These are phyloP conservation scores for Zoanthus solanderi DNA, from an alignment of 92 coral and sea anemone genomes.

Conservation along the genomic window DNA sequence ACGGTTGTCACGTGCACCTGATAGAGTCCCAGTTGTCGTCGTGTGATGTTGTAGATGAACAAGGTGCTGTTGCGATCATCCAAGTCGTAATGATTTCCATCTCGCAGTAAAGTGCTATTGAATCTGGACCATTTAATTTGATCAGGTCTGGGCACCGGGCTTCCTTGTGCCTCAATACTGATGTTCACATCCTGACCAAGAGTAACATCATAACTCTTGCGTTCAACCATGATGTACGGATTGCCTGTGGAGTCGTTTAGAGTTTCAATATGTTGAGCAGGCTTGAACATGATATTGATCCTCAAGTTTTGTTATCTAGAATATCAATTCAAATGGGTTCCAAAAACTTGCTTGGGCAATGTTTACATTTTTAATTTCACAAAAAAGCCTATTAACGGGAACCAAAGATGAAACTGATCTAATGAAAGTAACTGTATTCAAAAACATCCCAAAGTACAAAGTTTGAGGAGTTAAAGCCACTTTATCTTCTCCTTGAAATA, in stretches of 20 bases:
- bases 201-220: slow-evolving; percentile 8
- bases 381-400: too few relatives aligned
- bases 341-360: too few relatives aligned
- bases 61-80: slow-evolving; percentile 21
- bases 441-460: too few relatives aligned
- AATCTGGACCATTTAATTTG: slow-evolving; percentile 34
- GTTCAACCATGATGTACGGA: slow-evolving; percentile 31
- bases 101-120: not conserved
- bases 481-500: too few relatives aligned
- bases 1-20: slow-evolving; percentile 17
- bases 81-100: not conserved
- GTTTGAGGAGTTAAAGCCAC: too few relatives aligned
- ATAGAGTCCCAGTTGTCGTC: slow-evolving; percentile 31
- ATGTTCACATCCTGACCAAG: slow-evolving; percentile 30
- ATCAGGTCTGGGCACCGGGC: slow-evolving; percentile 29
- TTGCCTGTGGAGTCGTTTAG: slow-evolving; percentile 6
- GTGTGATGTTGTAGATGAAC: slow-evolving; percentile 26
- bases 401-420: too few relatives aligned
- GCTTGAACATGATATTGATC: not conserved
- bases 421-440: too few relatives aligned
- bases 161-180: slow-evolving; percentile 24
- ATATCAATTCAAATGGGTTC: too few relatives aligned
- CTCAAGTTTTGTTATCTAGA: not conserved
- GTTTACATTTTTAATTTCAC: too few relatives aligned
- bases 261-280: not conserved